These are phyloP conservation scores for Xestia sexstrigata DNA, from an alignment of 2,888 invertebrate genomes.

Conservation along the genomic window DNA sequence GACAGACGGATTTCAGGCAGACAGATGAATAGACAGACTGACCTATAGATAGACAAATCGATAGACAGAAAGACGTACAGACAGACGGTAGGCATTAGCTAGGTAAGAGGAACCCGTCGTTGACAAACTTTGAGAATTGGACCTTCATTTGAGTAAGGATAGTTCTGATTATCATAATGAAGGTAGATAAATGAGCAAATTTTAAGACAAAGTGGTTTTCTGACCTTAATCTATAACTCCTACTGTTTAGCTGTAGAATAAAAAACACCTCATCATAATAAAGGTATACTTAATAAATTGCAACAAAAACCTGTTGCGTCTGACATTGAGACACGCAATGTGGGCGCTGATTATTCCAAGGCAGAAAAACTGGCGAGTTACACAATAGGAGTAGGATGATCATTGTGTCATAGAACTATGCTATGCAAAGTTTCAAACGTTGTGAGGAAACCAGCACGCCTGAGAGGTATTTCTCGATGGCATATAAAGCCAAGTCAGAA, in stretches of 20 bases:
- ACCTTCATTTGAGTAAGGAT: neutral
- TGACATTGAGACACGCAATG: slow-evolving; percentile 57
- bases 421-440: too few relatives aligned
- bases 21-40: neutral
- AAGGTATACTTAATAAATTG: slow-evolving; percentile 15
- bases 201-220: neutral
- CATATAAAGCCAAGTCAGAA: too few relatives aligned
- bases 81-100: neutral
- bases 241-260: neutral
- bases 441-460: too few relatives aligned
- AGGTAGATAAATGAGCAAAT: neutral
- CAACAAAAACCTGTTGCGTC: slow-evolving; percentile 27
- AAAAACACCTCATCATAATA: neutral
- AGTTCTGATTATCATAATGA: neutral
- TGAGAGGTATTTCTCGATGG: too few relatives aligned
- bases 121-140: neutral
- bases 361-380: slow-evolving; percentile 38
- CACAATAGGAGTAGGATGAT: slow-evolving; percentile 12
- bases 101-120: too few relatives aligned
- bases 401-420: slow-evolving; percentile 23
- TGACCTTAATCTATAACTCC: neutral
- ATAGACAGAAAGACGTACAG: neutral
- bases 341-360: slow-evolving; percentile 53
- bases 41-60: neutral
- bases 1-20: neutral